Conservation (phyloP, 2,888 invertebrate species). For the Dryobotodes eremita region DNA sequence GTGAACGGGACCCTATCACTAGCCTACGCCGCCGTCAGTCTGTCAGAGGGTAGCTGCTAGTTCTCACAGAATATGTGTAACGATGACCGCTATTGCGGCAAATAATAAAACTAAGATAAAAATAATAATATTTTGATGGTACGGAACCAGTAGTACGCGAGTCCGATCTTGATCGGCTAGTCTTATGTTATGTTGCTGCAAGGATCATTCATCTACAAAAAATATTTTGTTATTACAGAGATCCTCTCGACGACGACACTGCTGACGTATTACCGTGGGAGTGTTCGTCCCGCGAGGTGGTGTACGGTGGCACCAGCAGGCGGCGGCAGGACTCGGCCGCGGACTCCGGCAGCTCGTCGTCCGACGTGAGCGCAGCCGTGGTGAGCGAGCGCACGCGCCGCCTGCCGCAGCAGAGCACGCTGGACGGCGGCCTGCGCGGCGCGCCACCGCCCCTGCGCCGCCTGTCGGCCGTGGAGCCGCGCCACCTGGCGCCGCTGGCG, state of each 20-base stretch:
- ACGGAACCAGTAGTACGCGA: not conserved
- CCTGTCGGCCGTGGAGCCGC: conserved; percentile 90
- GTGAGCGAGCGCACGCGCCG: conserved; percentile 92
- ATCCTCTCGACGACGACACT: conserved; percentile 83
- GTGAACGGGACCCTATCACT: not conserved
- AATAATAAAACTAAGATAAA: not conserved
- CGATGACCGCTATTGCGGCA: not conserved
- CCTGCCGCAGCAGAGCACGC: conserved; percentile 92
- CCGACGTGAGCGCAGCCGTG: conserved; percentile 92
- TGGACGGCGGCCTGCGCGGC: conserved; percentile 91
- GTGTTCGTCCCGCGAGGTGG: conserved; percentile 78
- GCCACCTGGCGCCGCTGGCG: conserved; percentile 90
- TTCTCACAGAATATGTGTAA: not conserved
- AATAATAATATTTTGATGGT: not conserved
- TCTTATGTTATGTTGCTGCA: not conserved
- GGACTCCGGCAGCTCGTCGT: conserved; percentile 94
- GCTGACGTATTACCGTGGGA: conserved; percentile 85
- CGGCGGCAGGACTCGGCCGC: conserved; percentile 93
- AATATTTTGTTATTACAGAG: conserved; percentile 71
- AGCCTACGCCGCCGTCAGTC: too few relatives aligned
- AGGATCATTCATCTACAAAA: not conserved
- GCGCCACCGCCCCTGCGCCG: conserved; percentile 86
- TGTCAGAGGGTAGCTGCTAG: not conserved
- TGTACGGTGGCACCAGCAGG: conserved; percentile 76
- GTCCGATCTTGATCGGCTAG: not conserved